Evolutionary conservation across 2,888 invertebrate genomes (phyloP).

Genomic region (Apotomis betuletana): DNA sequence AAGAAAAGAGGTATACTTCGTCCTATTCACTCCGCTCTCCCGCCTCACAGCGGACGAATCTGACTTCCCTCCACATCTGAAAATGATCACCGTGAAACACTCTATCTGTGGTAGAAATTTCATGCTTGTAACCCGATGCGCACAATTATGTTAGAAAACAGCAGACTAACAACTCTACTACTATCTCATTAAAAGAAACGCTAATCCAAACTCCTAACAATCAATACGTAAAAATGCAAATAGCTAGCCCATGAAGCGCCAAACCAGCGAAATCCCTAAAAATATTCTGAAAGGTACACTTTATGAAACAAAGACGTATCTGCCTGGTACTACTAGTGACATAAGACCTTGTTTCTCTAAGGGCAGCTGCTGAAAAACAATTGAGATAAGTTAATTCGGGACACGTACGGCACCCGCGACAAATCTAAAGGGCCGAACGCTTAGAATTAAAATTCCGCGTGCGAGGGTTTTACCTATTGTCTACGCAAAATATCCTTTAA

Average conservation of each 20-base stretch:
- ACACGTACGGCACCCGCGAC: conserved; percentile 60
- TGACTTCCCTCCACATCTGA: too few relatives aligned
- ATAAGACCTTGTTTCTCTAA: conserved; percentile 10
- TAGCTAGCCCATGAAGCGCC: conserved; percentile 18
- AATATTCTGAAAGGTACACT: conserved; percentile 19
- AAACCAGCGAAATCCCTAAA: conserved; percentile 33
- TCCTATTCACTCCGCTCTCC: too few relatives aligned
- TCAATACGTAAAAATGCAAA: conserved; percentile 35
- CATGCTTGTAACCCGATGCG: too few relatives aligned
- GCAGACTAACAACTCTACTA: too few relatives aligned
- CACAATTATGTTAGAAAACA: too few relatives aligned
- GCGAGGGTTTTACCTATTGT: conserved; percentile 74
- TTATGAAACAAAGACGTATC: background rate
- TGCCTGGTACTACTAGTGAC: background rate
- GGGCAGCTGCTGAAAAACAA: conserved; percentile 43
- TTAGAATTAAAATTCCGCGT: conserved; percentile 77
- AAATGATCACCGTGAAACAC: too few relatives aligned
- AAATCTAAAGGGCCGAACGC: conserved; percentile 71
- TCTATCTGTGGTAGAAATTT: too few relatives aligned
- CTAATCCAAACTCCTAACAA: conserved; percentile 9
- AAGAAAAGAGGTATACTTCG: too few relatives aligned
- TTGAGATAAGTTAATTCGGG: conserved; percentile 56
- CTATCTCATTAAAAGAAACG: conserved; percentile 7
- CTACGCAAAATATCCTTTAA: conserved; percentile 77
- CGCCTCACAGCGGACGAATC: too few relatives aligned